Evolutionary conservation across 2,797 vertebrate species (phyloP), one percentile per base, ranked within the genome.

Genomic region (Centroberyx gerrardi): DNA sequence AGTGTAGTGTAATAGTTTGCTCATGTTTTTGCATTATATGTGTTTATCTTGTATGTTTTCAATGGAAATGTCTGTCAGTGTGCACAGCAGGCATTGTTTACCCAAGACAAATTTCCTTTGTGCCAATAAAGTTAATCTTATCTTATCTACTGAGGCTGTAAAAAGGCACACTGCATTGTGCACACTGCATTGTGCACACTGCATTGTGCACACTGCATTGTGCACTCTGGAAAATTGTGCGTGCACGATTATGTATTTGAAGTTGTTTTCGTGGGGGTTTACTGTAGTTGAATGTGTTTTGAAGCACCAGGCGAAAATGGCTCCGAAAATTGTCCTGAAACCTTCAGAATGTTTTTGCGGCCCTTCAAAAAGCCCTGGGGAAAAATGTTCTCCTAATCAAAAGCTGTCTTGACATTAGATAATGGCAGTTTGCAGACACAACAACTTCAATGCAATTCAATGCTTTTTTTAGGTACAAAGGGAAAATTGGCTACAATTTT

Each of bases 381-480:
- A 42, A 10, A 62, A 69, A 76, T 68, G 56, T 68, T 68, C 27
- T 36, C 17, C 12, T n/a, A 33, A 1, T 44, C 31, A 38, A 62
- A 44, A 40, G 31, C 12, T 65, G 44, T 60, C 38, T 12, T 8
- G 22, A 33, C n/a, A 44, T 28, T 17, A 17, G n/a, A 10, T 17
- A n/a, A 22, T 22, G n/a, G 1, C 17, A 52, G 51, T 1, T 9
- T 27, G 8, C 33, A 33, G 33, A 33, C 33, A 33, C 33, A 33
- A 33, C 33, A 33, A 33, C 33, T 4, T 33, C 33, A 5, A 4
- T 33, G 7, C 33, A 33, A 7, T 4, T 33, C 4, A 33, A 33
- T 33, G 33, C 7, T 4, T 33, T 33, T 33, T 22, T 3, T 33
- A 33, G 33, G 33, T 33, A 33, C 33, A 33, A 33, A 7, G 33